A percentile compares a stretch with the other conserved stretches of the same genome.
Evolutionary conservation across 2,797 vertebrate species (phyloP).

Genomic region (Sardinella longiceps): DNA sequence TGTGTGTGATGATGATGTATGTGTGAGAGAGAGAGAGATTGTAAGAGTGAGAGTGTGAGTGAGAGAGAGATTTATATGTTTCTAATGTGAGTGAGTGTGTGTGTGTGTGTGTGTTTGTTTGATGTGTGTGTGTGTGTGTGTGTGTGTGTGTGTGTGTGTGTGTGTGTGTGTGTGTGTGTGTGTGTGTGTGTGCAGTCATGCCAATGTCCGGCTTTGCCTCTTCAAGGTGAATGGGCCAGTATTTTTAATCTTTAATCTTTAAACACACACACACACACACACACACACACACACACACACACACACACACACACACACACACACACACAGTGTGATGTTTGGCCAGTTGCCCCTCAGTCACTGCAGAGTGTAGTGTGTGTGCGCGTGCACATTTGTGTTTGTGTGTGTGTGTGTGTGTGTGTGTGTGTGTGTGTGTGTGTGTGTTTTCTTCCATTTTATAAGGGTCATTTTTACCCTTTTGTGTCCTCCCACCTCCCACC

Average conservation of each 20-base stretch:
- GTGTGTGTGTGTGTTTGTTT: not conserved
- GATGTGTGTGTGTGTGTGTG: not conserved
- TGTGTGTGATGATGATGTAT: not conserved
- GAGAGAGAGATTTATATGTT: not conserved
- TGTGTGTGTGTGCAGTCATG: constrained; percentile 5
- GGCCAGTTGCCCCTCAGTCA: not conserved
- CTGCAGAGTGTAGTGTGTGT: not conserved
- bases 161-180: not conserved
- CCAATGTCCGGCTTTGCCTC: constrained; percentile 23
- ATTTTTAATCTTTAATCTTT: constrained; percentile 47
- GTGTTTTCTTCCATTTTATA: not conserved
- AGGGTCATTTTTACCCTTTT: not conserved
- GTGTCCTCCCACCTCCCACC: not conserved
- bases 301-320: constrained; percentile 16
- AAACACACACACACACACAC: constrained; percentile 44
- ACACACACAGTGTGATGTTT: not conserved
- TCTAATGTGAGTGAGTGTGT: not conserved
- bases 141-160: not conserved
- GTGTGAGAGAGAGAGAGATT: no score
- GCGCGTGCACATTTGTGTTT: not conserved
- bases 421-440: not conserved
- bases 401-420: constrained; percentile 18
- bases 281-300: constrained; percentile 28
- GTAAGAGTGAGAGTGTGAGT: not conserved
- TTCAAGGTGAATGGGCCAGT: constrained; percentile 48